These are phyloP conservation scores for Globodera rostochiensis DNA, from an alignment of 1,140 invertebrate genomes.

Conservation along the genomic window DNA sequence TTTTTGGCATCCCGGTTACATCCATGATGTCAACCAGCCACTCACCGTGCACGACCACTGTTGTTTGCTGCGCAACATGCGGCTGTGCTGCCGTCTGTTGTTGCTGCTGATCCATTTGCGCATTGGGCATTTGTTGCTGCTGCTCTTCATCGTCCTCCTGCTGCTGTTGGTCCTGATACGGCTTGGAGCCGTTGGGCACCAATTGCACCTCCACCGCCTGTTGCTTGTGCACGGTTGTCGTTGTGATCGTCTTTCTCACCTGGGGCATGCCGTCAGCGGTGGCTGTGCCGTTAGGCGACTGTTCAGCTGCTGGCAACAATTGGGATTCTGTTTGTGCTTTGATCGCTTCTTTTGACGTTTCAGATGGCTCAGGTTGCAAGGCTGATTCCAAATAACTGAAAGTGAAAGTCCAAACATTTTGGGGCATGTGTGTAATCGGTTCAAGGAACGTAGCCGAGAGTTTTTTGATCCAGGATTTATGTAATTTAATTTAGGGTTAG, in stretches of 20 bases:
- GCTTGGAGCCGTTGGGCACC: no score
- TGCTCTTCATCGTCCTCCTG: background rate
- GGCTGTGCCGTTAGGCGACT: background rate
- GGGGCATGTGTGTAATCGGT: background rate
- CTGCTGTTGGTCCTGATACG: background rate
- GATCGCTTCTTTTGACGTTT: background rate
- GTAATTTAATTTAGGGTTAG: no score
- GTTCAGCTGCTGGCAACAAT: background rate
- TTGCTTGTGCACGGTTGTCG: background rate
- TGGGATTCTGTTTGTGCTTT: background rate
- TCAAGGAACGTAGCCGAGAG: no score
- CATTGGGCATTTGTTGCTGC: background rate
- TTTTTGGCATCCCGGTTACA: background rate
- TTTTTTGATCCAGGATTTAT: no score
- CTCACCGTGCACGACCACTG: no score
- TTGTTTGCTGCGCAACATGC: background rate
- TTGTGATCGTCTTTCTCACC: slow-evolving; percentile 6
- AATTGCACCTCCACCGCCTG: background rate
- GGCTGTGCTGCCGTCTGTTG: background rate
- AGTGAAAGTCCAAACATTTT: background rate
- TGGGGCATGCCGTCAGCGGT: background rate
- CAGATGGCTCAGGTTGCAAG: background rate
- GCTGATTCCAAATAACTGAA: slow-evolving; percentile 5
- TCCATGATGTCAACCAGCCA: background rate
- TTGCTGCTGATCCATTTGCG: background rate